Evolutionary conservation across 2,888 invertebrate species (phyloP).

Genomic region (Ennomos fuscantarius): DNA sequence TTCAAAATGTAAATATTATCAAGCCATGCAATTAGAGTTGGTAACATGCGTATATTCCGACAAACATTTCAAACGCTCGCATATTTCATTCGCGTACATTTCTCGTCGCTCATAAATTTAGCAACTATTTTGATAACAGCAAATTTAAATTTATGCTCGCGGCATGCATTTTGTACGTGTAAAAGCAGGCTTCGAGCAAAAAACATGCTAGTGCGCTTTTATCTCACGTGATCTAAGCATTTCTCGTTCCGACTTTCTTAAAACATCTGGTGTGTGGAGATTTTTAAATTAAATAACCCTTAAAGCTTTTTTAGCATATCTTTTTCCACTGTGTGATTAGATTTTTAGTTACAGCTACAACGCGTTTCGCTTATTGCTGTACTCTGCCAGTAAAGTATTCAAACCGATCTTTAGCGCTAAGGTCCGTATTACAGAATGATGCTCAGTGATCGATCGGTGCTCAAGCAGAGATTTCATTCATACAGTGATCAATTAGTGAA

Average conservation of each 20-base stretch:
- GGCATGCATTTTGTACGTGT: conserved; percentile 76
- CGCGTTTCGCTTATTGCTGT: no score
- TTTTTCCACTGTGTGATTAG: no score
- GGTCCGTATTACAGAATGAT: no score
- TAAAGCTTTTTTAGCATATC: neutral
- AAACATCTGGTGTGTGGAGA: conserved; percentile 50
- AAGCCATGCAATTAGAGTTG: conserved; percentile 60
- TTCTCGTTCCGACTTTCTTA: conserved; percentile 43
- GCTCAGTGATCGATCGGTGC: no score
- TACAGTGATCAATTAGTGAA: no score
- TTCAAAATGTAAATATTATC: conserved; percentile 46
- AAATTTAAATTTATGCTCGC: conserved; percentile 79
- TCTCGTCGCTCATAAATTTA: conserved; percentile 71
- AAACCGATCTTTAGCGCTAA: no score
- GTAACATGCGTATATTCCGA: conserved; percentile 56
- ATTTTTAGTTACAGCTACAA: no score
- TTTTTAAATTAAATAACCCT: neutral
- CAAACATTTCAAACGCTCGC: conserved; percentile 58
- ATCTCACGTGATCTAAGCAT: conserved; percentile 76
- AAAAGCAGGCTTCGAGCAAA: conserved; percentile 67
- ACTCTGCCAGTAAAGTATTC: no score
- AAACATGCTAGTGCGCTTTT: conserved; percentile 62
- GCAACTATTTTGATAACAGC: conserved; percentile 79
- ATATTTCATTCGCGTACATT: conserved; percentile 70
- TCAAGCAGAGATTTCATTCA: no score